Evolutionary conservation across 2,888 invertebrate genomes (phyloP).

Genomic region (Myopa tessellatipennis): DNA sequence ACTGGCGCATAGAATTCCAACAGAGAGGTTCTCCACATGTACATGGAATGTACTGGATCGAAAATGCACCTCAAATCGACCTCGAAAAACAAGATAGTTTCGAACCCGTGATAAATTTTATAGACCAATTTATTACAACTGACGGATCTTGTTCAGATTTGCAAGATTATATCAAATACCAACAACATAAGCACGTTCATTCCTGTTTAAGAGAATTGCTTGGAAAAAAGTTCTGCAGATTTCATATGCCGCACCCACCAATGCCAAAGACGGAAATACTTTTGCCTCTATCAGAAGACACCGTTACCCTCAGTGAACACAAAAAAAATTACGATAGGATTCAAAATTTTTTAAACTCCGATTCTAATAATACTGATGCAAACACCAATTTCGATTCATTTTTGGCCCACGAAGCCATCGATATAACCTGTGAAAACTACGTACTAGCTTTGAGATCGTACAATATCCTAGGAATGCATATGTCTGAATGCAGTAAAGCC

Average conservation of each 20-base stretch:
- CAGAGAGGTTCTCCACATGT: slow-evolving; percentile 43
- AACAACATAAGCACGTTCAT: slow-evolving; percentile 38
- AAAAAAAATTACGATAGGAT: slow-evolving; percentile 31
- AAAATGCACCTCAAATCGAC: slow-evolving; percentile 34
- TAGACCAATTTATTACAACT: slow-evolving; percentile 40
- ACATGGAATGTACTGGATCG: slow-evolving; percentile 42
- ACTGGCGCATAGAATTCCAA: slow-evolving; percentile 44
- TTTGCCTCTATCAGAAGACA: not conserved
- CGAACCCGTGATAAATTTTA: slow-evolving; percentile 32
- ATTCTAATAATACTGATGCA: not conserved
- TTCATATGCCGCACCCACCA: slow-evolving; percentile 43
- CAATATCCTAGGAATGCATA: slow-evolving; percentile 30
- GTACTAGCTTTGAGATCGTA: slow-evolving; percentile 26
- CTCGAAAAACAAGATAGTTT: slow-evolving; percentile 1
- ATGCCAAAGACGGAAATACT: slow-evolving; percentile 33
- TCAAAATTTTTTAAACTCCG: slow-evolving; percentile 29
- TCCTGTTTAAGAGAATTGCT: slow-evolving; percentile 40
- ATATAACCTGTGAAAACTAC: slow-evolving; percentile 31
- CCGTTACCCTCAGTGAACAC: not conserved
- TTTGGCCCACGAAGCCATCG: slow-evolving; percentile 15
- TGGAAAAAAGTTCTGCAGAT: slow-evolving; percentile 41
- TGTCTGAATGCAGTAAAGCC: slow-evolving; percentile 34
- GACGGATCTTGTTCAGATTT: slow-evolving; percentile 27
- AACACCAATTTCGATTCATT: slow-evolving; percentile 25
- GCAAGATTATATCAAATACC: slow-evolving; percentile 28